Base-by-base conservation (phyloP, 2,113 vertebrate genomes). In the Myocastor coypus region DNA sequence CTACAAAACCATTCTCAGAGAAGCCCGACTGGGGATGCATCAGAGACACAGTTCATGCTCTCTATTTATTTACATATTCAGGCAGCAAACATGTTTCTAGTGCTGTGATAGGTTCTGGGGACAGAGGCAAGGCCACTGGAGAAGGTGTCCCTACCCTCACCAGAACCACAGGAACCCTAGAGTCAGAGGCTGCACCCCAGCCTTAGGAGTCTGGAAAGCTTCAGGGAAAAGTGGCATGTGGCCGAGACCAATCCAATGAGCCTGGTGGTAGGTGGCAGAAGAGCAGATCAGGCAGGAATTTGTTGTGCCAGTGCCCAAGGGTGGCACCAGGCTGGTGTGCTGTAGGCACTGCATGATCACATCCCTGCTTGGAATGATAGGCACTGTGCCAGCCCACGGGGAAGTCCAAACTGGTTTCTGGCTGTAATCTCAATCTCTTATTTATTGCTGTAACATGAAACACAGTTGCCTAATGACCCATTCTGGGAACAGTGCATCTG, bases 371-470 rank as follows among this genome's bases (percentile, higher is more conserved):
- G 32, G 88, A 82, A 59, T 5, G 78, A 55, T 46, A 61, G 91
- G 91, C 84, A 66, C 85, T 3, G 0, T 7, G n/a, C 64, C 91
- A 19, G 40, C 42, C 68, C 52, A 32, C 2, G 0, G 94, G 40
- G 61, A 63, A 24, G 52, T 19, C 64, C 89, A 78, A 20, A 11
- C 34, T n/a, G 32, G 14, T 3, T 87, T 91, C 57, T 40, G 1
- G 24, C 46, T 81, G 30, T 69, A 19, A 59, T 88, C 78, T 59
- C 89, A 14, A 78, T 10, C 92, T 94, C 73, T 55, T 77, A 0
- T 82, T 71, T 87, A 77, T 88, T 82, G 71, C 71, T 13, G 26
- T 71, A 89, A 77, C 91, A 73, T 84, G 83, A 94, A 83, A 90
- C 17, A n/a, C 59, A n/a, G 66, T 52, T 59, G 78, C 66, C 86